Evolutionary conservation across 2,888 invertebrate species (phyloP), one percentile per base, ranked within the genome.

Genomic region (Craniophora ligustri): DNA sequence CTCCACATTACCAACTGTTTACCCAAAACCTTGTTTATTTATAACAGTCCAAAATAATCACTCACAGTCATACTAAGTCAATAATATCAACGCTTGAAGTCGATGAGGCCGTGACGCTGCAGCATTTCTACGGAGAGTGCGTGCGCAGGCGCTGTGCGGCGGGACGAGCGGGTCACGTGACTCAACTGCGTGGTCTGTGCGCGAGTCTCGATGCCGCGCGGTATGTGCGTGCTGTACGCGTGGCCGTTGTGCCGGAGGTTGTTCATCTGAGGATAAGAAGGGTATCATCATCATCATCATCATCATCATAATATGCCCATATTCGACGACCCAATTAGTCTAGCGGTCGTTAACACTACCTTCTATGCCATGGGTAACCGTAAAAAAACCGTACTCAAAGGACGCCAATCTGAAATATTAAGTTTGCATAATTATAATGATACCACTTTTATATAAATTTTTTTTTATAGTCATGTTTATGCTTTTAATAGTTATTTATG

Each of bases 31-130:
- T 3, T 10, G 10, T 23, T 23, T 10, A 8, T 10, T 10, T 8
- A 0, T 2, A 26, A 26, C 5, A 26, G n/a, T 26, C n/a, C n/a
- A 26, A 23, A 2, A 23, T 10, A 23, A 23, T 7, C 38, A 23
- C 36, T 23, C 36, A 16, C 16, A 18, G n/a, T n/a, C 5, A 40
- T 3, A 34, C 14, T 19, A n/a, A 26, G n/a, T n/a, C 1, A 23
- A 23, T 31, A 39, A 7, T 28, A 64, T 81, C 75, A 89, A 60
- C 87, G 89, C 49, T 84, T 88, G 26, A 81, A 86, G 48, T 91
- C 91, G n/a, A 88, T 81, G n/a, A 88, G 87, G 0, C 91, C 89
- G 60, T 92, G 92, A 8, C 91, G 70, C 61, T 91, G 92, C 47
- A 92, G 72, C 91, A 92, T 89, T 8, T 91, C 92, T 0, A 80